Evolutionary conservation across 2,888 invertebrate genomes (phyloP).

Genomic region (Cancer borealis): DNA sequence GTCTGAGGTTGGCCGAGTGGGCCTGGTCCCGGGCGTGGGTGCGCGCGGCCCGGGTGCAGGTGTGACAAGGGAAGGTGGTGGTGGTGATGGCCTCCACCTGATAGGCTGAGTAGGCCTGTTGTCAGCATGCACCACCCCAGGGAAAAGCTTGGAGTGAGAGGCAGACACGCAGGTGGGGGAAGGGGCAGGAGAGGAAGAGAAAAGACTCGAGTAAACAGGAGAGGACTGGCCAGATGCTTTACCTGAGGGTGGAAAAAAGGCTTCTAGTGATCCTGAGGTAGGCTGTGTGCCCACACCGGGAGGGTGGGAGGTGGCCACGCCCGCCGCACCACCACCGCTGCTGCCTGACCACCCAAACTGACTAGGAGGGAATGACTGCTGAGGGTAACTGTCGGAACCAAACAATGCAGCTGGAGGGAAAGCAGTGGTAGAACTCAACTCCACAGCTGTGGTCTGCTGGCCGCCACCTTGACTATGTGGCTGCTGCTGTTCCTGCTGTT

Average conservation of each 20-base stretch:
- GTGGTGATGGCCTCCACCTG: constrained; percentile 62
- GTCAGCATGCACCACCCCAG: constrained; percentile 64
- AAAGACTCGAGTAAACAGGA: constrained; percentile 55
- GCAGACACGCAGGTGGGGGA: constrained; percentile 38
- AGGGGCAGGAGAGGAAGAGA: constrained; percentile 25
- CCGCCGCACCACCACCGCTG: constrained; percentile 63
- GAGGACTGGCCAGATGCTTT: constrained; percentile 73
- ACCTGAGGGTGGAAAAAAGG: constrained; percentile 85
- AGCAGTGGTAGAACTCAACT: constrained; percentile 69
- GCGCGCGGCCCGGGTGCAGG: constrained; percentile 47
- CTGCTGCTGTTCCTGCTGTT: neutral
- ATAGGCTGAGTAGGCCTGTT: constrained; percentile 42
- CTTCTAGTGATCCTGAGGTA: constrained; percentile 82
- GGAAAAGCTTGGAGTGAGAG: constrained; percentile 38
- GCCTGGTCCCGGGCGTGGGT: neutral
- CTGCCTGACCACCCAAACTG: constrained; percentile 69
- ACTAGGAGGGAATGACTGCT: constrained; percentile 74
- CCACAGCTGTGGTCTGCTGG: constrained; percentile 53
- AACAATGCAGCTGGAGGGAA: constrained; percentile 76
- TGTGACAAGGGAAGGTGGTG: constrained; percentile 17
- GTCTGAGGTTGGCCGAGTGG: neutral
- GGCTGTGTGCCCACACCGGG: constrained; percentile 38
- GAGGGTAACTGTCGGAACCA: constrained; percentile 67
- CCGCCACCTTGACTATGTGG: constrained; percentile 45
- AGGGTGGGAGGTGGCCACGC: constrained; percentile 18